Conservation (phyloP, 2,113 vertebrate species). For the Oncorhynchus masou region DNA sequence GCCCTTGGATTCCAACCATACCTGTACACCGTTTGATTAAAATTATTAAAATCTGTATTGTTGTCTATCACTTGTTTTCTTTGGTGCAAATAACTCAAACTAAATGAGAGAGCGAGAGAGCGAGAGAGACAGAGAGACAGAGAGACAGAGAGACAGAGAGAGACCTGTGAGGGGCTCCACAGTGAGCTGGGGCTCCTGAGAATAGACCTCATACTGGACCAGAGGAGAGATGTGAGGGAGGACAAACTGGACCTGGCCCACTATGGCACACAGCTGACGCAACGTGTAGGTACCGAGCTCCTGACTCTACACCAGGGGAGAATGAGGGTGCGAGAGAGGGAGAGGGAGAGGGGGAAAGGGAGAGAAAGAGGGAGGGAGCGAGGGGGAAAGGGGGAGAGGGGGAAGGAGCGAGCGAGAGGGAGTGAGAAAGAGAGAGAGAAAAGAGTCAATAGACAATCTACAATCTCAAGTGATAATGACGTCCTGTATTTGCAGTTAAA, state of each 20-base stretch:
- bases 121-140: conserved; percentile 64
- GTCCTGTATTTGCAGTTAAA: no score
- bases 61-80: no score
- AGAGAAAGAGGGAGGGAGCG: background rate
- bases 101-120: conserved; percentile 22
- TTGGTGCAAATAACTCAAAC: no score
- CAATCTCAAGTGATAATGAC: no score
- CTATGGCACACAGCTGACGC: conserved; percentile 84
- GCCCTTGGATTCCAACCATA: no score
- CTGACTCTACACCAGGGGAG: conserved; percentile 71
- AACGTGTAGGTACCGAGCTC: conserved; percentile 91
- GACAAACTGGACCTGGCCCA: conserved; percentile 87
- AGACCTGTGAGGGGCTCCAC: conserved; percentile 90
- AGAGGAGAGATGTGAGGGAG: conserved; percentile 91
- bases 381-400: no score
- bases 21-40: no score
- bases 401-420: fast-evolving
- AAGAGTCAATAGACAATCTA: background rate
- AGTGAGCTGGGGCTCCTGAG: conserved; percentile 94
- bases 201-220: conserved; percentile 93
- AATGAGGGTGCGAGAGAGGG: background rate
- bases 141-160: conserved; percentile 22
- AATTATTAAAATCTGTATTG: no score
- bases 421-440: background rate
- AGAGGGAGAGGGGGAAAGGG: no score